Evolutionary conservation across 1,140 invertebrate genomes (phyloP), one percentile per base, ranked within the genome.

Genomic region (Anthonomus grandis): DNA sequence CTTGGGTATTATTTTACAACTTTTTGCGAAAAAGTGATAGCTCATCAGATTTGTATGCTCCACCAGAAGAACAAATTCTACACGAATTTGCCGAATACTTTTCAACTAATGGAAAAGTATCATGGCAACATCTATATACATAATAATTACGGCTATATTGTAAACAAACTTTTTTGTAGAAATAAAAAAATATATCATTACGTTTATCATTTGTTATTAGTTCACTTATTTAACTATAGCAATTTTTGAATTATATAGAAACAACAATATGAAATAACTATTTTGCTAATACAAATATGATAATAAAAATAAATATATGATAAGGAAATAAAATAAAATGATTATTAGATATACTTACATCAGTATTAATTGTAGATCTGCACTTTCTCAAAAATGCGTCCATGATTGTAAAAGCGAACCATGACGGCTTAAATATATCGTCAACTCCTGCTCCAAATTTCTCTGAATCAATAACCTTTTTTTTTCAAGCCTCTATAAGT

Each of bases 1-100:
- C 57, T 15, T 9, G 18, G 5, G 31, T 22, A 10, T 10, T 41
- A 50, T 25, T 63, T 22, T 44, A 63, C 23, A 63, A 56, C 23
- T 60, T 38, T 31, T 54, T 53, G 22, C 21, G 19, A 51, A n/a
- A 22, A 49, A 52, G 13, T n/a, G 18, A 15, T 25, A 1, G 12
- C 15, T 22, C 13, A 6, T 6, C 10, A 23, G 8, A 42, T 8
- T 23, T 24, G 8, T 53, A 52, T 10, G 21, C 4, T 15, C 37
- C 47, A 50, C 23, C 21, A 38, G 37, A 21, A 3, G 10, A 44
- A 44, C 8, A 44, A 44, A 19, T 9, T 44, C 41, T 15, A 44
- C 18, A 44, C 6, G 4, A 44, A 44, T 44, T 44, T 44, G 41
- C 41, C 41, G 41, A 44, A 21, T 44, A 44, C 41, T 44, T 44